These are phyloP conservation scores for Lithophane ornitopus DNA, from an alignment of 2,888 invertebrate species.

Conservation along the genomic window DNA sequence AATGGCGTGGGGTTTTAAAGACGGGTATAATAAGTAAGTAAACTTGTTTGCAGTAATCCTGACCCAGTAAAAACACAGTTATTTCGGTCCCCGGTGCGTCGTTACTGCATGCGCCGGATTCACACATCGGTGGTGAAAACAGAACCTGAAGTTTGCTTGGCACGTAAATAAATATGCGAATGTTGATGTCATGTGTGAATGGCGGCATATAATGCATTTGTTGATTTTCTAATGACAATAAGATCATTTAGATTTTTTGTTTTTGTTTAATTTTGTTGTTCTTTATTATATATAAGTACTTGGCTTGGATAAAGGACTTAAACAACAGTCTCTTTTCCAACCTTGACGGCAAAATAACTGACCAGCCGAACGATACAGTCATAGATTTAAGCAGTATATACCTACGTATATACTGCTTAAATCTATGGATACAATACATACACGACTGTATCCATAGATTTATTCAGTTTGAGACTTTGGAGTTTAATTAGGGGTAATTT, in stretches of 20 bases:
- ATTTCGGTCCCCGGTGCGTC: constrained; percentile 37
- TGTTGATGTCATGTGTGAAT: constrained; percentile 9
- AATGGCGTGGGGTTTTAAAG: constrained; percentile 28
- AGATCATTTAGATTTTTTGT: background rate
- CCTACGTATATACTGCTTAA: too few species aligned
- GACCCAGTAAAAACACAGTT: constrained; percentile 63
- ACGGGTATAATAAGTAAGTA: constrained; percentile 37
- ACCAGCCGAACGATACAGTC: background rate
- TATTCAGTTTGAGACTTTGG: too few species aligned
- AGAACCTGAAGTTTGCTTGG: constrained; percentile 22
- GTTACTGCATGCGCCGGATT: constrained; percentile 34
- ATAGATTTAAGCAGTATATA: too few species aligned
- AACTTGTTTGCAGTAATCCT: constrained; percentile 64
- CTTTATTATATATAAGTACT: background rate
- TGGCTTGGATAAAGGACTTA: background rate
- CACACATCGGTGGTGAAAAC: constrained; percentile 37
- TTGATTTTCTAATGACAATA: constrained; percentile 8
- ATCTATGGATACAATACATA: too few species aligned
- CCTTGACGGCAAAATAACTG: background rate
- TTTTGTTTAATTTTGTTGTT: background rate
- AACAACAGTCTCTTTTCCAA: background rate
- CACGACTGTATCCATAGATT: too few species aligned
- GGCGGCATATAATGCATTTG: background rate
- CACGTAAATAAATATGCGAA: constrained; percentile 34
- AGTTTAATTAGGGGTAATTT: background rate